phyloP scores from a whole-genome alignment of 2,113 vertebrate genomes.

The Oncorhynchus nerka region DNA sequence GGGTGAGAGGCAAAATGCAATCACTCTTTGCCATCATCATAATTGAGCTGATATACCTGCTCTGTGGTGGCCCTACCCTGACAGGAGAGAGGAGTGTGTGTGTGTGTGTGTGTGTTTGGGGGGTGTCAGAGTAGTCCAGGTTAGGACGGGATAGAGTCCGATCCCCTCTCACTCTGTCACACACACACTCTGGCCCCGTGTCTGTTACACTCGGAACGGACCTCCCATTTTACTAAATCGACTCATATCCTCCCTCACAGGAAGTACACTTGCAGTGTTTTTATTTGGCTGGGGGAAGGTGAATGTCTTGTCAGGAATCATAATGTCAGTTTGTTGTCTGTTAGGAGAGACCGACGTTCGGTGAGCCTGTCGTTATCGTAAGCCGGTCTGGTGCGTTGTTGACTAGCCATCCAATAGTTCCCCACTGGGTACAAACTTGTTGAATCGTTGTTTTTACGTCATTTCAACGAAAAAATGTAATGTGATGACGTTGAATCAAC shows the following conservation, averaged over 20 bases:
- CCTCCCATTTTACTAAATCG: neutral
- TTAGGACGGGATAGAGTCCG: conserved; percentile 34
- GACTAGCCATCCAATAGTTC: too few species aligned
- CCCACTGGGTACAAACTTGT: too few species aligned
- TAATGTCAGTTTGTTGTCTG: neutral
- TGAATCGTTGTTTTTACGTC: too few species aligned
- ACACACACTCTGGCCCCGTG: neutral
- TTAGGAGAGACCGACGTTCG: neutral
- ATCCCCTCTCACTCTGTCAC: conserved; percentile 42
- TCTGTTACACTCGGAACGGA: neutral
- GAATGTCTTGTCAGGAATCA: neutral
- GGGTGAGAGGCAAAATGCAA: conserved; percentile 66
- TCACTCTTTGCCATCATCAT: conserved; percentile 70
- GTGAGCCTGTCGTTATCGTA: too few species aligned
- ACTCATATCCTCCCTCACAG: neutral
- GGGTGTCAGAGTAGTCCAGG: conserved; percentile 35
- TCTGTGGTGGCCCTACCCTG: conserved; percentile 37
- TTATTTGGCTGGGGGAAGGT: neutral
- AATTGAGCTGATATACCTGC: conserved; percentile 70
- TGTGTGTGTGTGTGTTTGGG: neutral
- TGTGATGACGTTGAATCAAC: too few species aligned
- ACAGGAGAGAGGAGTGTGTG: neutral
- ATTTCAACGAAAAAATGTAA: too few species aligned
- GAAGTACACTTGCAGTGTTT: too few species aligned
- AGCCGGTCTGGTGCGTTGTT: too few species aligned